phyloP scores from a whole-genome alignment of 2,113 vertebrate genomes.

The Cavia aperea region DNA sequence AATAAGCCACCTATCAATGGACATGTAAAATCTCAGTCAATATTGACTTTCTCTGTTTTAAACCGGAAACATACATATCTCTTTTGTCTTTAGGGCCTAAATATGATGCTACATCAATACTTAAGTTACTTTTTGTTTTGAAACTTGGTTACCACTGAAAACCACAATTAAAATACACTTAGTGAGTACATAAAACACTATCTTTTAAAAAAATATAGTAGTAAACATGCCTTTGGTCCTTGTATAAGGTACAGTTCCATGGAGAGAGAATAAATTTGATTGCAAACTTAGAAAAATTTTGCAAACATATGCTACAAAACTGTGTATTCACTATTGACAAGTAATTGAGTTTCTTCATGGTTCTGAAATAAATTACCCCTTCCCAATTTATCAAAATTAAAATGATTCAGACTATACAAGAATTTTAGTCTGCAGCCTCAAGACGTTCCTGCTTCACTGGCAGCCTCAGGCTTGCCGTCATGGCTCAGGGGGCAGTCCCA shows the following conservation, averaged over 20 bases:
- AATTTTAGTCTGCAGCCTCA: constrained; percentile 36
- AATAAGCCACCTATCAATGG: not conserved
- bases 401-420: constrained; percentile 32
- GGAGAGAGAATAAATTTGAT: not conserved
- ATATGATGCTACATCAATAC: constrained; percentile 1
- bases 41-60: not conserved
- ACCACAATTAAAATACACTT: constrained; percentile 35
- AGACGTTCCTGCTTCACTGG: constrained; percentile 9
- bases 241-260: not conserved
- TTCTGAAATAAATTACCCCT: constrained; percentile 37
- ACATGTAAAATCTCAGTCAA: not conserved
- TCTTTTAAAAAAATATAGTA: constrained; percentile 38
- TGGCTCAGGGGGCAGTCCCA: constrained; percentile 14
- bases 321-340: not conserved
- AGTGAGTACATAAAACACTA: constrained; percentile 19
- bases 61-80: not conserved
- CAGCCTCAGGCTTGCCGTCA: not conserved
- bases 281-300: constrained; percentile 24
- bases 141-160: not conserved
- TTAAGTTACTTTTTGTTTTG: constrained; percentile 40
- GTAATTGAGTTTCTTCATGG: constrained; percentile 35
- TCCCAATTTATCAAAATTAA: not conserved
- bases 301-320: not conserved
- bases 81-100: constrained; percentile 7
- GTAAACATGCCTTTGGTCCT: not conserved